Conservation (phyloP, 2,113 vertebrate genomes). For the Carassius auratus region DNA sequence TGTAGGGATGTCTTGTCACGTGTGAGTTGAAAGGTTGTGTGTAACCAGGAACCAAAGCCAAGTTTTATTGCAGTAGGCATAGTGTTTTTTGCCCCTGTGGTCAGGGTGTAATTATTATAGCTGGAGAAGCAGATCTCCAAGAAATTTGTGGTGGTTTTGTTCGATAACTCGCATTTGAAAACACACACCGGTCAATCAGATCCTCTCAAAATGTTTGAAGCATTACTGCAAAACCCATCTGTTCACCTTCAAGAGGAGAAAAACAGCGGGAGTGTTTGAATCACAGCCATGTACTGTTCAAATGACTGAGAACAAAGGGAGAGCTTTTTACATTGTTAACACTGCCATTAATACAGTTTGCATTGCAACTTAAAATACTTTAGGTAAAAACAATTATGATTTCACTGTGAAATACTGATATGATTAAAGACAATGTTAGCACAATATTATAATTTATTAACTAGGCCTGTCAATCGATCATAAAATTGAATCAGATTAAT, state of each 20-base stretch:
- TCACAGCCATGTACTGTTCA: constrained; percentile 24
- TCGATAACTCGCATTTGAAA: constrained; percentile 39
- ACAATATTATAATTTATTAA: not conserved
- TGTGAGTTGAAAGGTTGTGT: constrained; percentile 24
- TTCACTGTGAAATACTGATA: not conserved
- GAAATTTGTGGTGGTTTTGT: not conserved
- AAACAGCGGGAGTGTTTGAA: constrained; percentile 6
- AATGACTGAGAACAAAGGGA: constrained; percentile 23
- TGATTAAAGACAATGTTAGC: not conserved
- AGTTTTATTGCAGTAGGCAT: constrained; percentile 26
- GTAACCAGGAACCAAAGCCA: constrained; percentile 46
- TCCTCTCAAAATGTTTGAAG: not conserved
- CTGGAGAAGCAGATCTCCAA: no score
- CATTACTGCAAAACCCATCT: constrained; percentile 34
- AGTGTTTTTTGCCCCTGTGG: not conserved
- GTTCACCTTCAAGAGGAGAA: constrained; percentile 16
- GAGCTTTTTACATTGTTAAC: not conserved
- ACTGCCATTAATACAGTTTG: not conserved
- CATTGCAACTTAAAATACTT: not conserved
- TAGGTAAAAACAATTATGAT: not conserved
- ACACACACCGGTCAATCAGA: constrained; percentile 9
- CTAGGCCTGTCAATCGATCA: not conserved
- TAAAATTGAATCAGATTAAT: not conserved
- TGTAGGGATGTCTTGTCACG: constrained; percentile 34
- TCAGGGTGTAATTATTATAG: not conserved